Base-by-base conservation (phyloP, 2,113 vertebrate genomes). In the Eulemur rufifrons region DNA sequence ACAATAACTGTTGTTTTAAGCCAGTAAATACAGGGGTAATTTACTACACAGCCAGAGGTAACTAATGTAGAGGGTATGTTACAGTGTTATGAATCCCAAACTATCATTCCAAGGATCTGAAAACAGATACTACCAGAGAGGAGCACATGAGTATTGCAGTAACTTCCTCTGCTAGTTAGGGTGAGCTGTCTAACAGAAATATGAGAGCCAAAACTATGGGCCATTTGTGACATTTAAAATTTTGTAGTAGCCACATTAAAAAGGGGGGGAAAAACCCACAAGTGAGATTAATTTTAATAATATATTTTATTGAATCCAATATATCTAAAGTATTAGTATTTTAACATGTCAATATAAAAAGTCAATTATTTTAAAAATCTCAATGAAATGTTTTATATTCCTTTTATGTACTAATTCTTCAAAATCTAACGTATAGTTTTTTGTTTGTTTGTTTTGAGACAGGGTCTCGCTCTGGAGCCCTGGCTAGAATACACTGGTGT, bases 281-380 rank as follows among this genome's bases (percentile, higher is more conserved):
- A 6, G 25, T 59, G 7, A 73, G 42, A 77, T 45, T 90, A 45
- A 91, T 81, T 91, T 92, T 87, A 93, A 66, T 50, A 95, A 71
- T 52, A 64, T 59, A 95, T 74, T 92, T 92, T 86, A 89, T 6
- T 71, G 47, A 96, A 50, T 45, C n/a, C 15, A 77, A 90, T 61
- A 88, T 63, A 87, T 21, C 63, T 71, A 90, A 96, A 97, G 82
- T 71, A 94, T 14, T 66, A 86, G 27, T 74, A 91, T 74, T 88
- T 91, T 25, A 86, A 42, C 25, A 89, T 61, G 25, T 47, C 56
- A 77, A 47, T 25, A 88, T 45, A 92, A 83, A 83, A 97, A 77
- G 23, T 13, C 6, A 21, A 12, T 84, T 84, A 84, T 87, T 88
- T 95, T 81, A 17, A 27, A 90, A 89, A 85, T 13, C 18, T 52